Percentiles rank a stretch among this genome's conserved stretches.
Evolutionary conservation across 2,113 vertebrate species (phyloP).

Genomic region (Felis catus): F.catus_Fca126_mat1.0 CM031412.1:54012501-54013000

Average conservation of each 20-base stretch:
- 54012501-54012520: slow-evolving; percentile 9
- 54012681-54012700: background rate
- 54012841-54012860: background rate
- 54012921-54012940: background rate
- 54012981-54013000: background rate
- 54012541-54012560: slow-evolving; percentile 38
- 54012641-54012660: background rate
- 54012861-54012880: background rate
- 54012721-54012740: background rate
- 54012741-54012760: background rate
- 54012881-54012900: background rate
- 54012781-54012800: background rate
- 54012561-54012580: background rate
- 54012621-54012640: background rate
- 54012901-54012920: slow-evolving; percentile 21
- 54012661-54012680: background rate
- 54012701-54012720: background rate
- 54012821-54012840: background rate
- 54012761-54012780: background rate
- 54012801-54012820: slow-evolving; percentile 62
- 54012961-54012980: background rate
- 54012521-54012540: background rate
- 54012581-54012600: background rate
- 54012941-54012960: background rate
- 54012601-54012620: background rate